These are phyloP conservation scores for Carterocephalus palaemon DNA, from an alignment of 2,888 invertebrate species.

Conservation along the genomic window DNA sequence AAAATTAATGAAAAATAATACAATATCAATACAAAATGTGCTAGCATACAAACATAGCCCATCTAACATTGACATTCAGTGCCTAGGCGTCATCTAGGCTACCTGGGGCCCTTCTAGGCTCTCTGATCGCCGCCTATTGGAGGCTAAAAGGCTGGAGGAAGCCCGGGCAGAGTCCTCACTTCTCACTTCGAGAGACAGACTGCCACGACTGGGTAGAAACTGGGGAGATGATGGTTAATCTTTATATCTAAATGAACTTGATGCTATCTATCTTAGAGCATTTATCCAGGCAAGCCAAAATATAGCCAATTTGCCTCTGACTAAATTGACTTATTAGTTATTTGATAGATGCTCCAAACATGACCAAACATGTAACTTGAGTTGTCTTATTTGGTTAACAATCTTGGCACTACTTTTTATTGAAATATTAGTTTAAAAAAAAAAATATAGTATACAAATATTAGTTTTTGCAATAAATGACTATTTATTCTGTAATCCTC, in stretches of 20 bases:
- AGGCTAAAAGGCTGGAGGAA: constrained; percentile 66
- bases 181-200: constrained; percentile 80
- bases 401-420: too few relatives aligned
- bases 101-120: constrained; percentile 80
- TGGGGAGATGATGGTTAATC: constrained; percentile 42
- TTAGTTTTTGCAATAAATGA: too few relatives aligned
- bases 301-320: background rate
- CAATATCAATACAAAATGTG: constrained; percentile 20
- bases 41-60: constrained; percentile 30
- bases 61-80: constrained; percentile 32
- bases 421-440: too few relatives aligned
- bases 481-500: too few relatives aligned
- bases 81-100: constrained; percentile 42
- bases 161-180: constrained; percentile 67
- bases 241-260: constrained; percentile 9
- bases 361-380: too few relatives aligned
- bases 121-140: constrained; percentile 76
- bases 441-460: too few relatives aligned
- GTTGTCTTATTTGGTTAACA: too few relatives aligned
- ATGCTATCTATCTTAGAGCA: background rate
- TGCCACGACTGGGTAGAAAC: constrained; percentile 80
- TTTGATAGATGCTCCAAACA: constrained; percentile 3
- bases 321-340: background rate
- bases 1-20: background rate
- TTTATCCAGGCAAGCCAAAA: too few relatives aligned